phyloP scores from a whole-genome alignment of 2,888 invertebrate genomes.

The Dasysyrphus tricinctus region DNA sequence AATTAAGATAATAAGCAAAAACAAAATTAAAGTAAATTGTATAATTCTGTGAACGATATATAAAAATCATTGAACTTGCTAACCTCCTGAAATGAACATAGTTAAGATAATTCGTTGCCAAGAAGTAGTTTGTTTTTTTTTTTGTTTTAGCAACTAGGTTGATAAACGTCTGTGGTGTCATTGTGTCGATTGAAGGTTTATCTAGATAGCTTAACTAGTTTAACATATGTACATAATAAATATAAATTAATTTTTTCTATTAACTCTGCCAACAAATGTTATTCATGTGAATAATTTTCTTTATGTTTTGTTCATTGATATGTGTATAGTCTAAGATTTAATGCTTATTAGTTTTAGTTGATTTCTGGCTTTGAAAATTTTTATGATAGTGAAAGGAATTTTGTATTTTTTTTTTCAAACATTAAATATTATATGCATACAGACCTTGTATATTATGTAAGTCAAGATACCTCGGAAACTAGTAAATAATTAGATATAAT shows the following conservation, averaged over 20 bases:
- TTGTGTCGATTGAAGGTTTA: constrained; percentile 32
- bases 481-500: too few species aligned
- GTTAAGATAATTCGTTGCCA: constrained; percentile 33
- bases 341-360: background rate
- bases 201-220: constrained; percentile 21
- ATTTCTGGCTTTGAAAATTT: background rate
- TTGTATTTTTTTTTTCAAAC: background rate
- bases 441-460: background rate
- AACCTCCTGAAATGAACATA: constrained; percentile 45
- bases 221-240: background rate
- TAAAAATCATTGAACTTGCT: constrained; percentile 47
- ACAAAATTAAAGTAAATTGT: background rate
- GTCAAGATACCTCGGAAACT: too few species aligned
- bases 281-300: constrained; percentile 2
- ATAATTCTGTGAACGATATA: constrained; percentile 32
- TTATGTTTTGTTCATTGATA: constrained; percentile 2
- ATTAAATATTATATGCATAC: background rate
- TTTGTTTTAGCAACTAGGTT: constrained; percentile 23
- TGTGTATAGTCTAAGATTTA: constrained; percentile 1
- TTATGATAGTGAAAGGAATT: background rate
- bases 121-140: constrained; percentile 5
- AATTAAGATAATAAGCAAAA: background rate
- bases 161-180: constrained; percentile 29
- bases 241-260: background rate
- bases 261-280: constrained; percentile 2